Base-by-base conservation (phyloP, 2,113 vertebrate genomes). In the Ceyx melanurus region DNA sequence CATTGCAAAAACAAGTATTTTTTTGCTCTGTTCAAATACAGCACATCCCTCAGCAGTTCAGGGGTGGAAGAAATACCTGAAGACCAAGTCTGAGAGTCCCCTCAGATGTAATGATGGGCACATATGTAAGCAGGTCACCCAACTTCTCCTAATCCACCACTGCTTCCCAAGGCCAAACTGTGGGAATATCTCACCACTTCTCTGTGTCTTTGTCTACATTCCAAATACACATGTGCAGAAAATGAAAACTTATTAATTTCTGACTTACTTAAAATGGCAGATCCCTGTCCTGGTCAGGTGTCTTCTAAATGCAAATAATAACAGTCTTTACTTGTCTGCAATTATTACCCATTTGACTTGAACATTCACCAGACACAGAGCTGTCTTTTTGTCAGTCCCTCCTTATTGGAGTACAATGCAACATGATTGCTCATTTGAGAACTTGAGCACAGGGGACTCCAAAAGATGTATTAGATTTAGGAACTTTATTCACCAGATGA, bases 211-310 rank as follows among this genome's bases (percentile, higher is more conserved):
- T 65, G 10, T 37, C 48, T 60, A 13, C 21, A 8, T 29, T 76
- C 35, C 40, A 12, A 72, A 64, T 0, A 0, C 5, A 19, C 0
- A 0, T 7, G 1, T 12, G 22, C 0, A 1, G 13, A 77, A 57
- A 15, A 6, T 13, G 3, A 79, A 82, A 75, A n/a, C 4, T 6
- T 18, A 14, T 21, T 48, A 33, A 50, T 23, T 1, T 31, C 23
- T 68, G 50, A 42, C 10, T 28, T 25, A 4, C 5, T 42, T 83
- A 25, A 80, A 53, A 53, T 43, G 5, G 17, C 11, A 23, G 20
- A 48, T 22, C 22, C 46, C 46, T 48, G 46, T 48, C 46, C 46
- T 48, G 46, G 46, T 48, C 46, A 48, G 46, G 46, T 48, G 43
- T 31, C 28, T 73, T 73, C 28, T 67, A 62, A 86, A 66, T 28